Percentiles rank a stretch among this genome's conserved stretches.
These are phyloP conservation scores for Tiaroga cobitis DNA, from an alignment of 2,797 vertebrate genomes.

Conservation along the genomic window DNA sequence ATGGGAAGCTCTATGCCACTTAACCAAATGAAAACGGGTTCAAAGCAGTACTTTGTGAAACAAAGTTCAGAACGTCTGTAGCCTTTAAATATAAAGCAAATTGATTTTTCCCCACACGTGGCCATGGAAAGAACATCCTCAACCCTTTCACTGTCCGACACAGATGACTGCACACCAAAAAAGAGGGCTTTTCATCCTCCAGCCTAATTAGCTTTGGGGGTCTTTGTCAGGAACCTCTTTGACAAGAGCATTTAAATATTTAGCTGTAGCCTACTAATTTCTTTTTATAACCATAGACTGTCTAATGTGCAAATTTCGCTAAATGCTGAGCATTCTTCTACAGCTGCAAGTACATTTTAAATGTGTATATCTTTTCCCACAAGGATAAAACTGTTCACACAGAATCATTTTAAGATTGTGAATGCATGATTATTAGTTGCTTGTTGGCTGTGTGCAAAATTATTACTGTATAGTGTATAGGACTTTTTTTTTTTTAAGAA, in stretches of 20 bases:
- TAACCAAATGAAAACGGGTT: slow-evolving; percentile 14
- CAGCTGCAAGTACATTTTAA: not conserved
- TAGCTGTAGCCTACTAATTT: slow-evolving; percentile 6
- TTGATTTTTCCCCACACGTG: slow-evolving; percentile 42
- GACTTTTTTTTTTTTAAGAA: not conserved
- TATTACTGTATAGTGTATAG: not conserved
- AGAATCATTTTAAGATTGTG: not conserved
- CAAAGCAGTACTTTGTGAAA: slow-evolving; percentile 17
- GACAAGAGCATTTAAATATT: slow-evolving; percentile 32
- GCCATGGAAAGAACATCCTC: slow-evolving; percentile 26
- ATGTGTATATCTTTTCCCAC: not conserved
- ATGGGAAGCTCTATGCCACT: not conserved
- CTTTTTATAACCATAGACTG: not conserved
- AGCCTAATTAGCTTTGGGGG: slow-evolving; percentile 45
- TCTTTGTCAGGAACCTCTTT: slow-evolving; percentile 14
- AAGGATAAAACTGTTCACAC: not conserved
- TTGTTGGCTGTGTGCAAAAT: not conserved
- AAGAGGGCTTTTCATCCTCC: slow-evolving; percentile 27
- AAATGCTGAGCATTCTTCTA: not conserved
- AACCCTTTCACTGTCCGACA: slow-evolving; percentile 7
- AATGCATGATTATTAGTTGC: not conserved
- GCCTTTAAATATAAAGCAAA: slow-evolving; percentile 35
- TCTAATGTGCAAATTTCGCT: not conserved
- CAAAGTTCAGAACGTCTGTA: not conserved
- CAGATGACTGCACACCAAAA: slow-evolving; percentile 35